Evolutionary conservation across 2,113 vertebrate genomes (phyloP), one percentile per base, ranked within the genome.

Genomic region (Saguinus imperator): DNA sequence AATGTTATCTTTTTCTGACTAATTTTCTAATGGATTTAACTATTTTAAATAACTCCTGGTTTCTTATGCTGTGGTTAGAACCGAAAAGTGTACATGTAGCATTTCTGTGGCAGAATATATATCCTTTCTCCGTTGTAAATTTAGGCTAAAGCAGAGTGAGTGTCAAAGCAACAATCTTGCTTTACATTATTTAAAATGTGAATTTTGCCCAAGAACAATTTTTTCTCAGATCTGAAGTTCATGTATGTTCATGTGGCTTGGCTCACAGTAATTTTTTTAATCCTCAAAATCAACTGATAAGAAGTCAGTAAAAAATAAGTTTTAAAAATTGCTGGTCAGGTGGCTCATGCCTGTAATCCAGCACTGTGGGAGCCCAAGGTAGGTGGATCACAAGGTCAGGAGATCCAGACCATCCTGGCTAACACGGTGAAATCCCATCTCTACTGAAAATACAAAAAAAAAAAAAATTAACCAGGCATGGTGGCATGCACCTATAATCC

Each of bases 51-150:
- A 95, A 45, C 10, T 75, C 40, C 72, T 81, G 48, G 17, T 88
- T 84, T 88, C 43, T 88, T 85, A 86, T 40, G 48, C 16, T 91
- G 58, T 83, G 35, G 81, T 68, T 76, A 86, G 40, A 95, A 84
- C 27, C 75, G 40, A 83, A 73, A 45, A 85, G 58, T 50, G 27
- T 43, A 66, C 57, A 48, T 35, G 5, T 68, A 40, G 75, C 50
- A 64, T 91, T 95, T 70, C 64, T 84, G 3, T 87, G 20, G 23
- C 50, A 90, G 83, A 57, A 57, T 64, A 29, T 55, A 5, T 72
- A 79, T 73, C 45, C 72, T 57, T 92, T 95, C 55, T 94, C 40
- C 52, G 82, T 37, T 58, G 75, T 91, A 55, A 45, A 61, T 43
- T 32, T 80, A 88, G 64, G 27, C 25, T 61, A 87, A 89, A 43